Evolutionary conservation across 2,888 invertebrate species (phyloP).

Genomic region (Xestia ashworthii): DNA sequence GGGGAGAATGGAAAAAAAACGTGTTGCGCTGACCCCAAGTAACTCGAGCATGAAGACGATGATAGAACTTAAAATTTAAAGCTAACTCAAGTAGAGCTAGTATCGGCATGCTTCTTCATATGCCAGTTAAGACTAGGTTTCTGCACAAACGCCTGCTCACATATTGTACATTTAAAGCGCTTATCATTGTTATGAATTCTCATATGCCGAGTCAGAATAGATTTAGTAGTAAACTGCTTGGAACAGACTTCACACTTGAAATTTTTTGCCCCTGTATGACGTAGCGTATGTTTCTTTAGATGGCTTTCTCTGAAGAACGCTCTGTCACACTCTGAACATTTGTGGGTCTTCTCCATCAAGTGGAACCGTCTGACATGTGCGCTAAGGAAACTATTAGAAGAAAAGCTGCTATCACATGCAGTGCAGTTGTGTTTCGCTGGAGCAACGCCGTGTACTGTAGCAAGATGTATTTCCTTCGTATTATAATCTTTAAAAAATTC

Average conservation of each 20-base stretch:
- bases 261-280: conserved; percentile 82
- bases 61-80: neutral
- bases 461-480: conserved; percentile 69
- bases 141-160: conserved; percentile 70
- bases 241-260: conserved; percentile 80
- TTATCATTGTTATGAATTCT: conserved; percentile 74
- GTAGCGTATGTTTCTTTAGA: conserved; percentile 79
- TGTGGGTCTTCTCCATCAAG: conserved; percentile 69
- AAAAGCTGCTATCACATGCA: conserved; percentile 53
- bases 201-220: conserved; percentile 78
- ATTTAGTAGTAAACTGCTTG: conserved; percentile 75
- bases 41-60: no score
- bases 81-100: neutral
- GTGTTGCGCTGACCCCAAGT: no score
- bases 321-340: conserved; percentile 68
- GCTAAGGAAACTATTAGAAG: conserved; percentile 28
- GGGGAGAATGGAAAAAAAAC: no score
- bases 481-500: conserved; percentile 68
- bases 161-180: conserved; percentile 66
- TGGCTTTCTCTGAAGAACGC: conserved; percentile 68
- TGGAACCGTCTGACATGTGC: conserved; percentile 60
- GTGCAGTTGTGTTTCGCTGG: conserved; percentile 37
- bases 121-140: conserved; percentile 71
- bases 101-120: conserved; percentile 59
- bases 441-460: conserved; percentile 44